Base-by-base conservation (phyloP, 1,140 invertebrate species). In the Drosophila kikkawai region DNA sequence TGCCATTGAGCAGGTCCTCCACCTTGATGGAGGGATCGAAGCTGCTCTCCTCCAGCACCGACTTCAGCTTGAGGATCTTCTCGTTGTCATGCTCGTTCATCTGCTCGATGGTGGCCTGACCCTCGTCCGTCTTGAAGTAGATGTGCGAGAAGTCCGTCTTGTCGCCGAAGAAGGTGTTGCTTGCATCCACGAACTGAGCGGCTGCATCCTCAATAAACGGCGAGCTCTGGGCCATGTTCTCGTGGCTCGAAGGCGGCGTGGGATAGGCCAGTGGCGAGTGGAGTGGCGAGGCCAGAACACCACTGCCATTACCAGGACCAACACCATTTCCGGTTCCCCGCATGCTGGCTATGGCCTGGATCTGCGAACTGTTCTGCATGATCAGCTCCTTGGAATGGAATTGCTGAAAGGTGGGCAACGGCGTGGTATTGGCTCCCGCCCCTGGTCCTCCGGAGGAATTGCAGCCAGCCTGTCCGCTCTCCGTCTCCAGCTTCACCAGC, bases 211-310 rank as follows among this genome's bases (percentile, higher is more conserved):
- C 92, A 3, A 93, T 87, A n/a, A 92, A 93, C 11, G 92, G 92
- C 12, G 92, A 93, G 4, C 91, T 91, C 71, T 93, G 92, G 7
- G 90, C 90, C 50, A 93, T 77, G n/a, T 96, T 96, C 93, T 97
- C 97, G 78, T 97, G 96, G 78, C 96, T 97, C 0, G 96, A 96
- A 15, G 96, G 96, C 53, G 96, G 96, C 5, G 97, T 97, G 11
- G 97, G 96, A 92, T 97, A 97, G 11, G 96, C 95, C 7, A 96
- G 77, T 0, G 95, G 95, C n/a, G 96, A 97, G 11, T 96, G 95
- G 60, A 96, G 87, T 1, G 96, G 95, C 41, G 95, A 95, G 34
- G 93, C 93, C 85, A 94, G 82, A 93, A 94, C 91, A n/a, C 91
- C 90, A 32, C 92, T 91, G 13, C 90, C 88, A 34, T 91, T 90